These are phyloP conservation scores for Trachymyrmex septentrionalis DNA, from an alignment of 1,140 invertebrate genomes.

Conservation along the genomic window DNA sequence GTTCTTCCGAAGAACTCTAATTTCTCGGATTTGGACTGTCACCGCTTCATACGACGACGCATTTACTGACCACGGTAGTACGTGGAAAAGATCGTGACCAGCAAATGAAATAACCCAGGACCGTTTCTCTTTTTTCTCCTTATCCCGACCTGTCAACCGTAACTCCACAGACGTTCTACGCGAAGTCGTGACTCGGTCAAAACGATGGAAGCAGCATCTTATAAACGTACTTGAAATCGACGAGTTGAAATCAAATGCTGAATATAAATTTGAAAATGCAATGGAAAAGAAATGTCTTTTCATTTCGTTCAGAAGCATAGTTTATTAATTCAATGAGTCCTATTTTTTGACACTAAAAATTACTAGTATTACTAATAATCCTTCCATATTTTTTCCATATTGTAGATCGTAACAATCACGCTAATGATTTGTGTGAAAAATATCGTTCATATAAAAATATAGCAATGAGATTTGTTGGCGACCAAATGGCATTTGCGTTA, in stretches of 20 bases:
- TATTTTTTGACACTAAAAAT: too few species aligned
- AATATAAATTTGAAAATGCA: neutral
- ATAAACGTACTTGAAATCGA: neutral
- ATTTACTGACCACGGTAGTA: constrained; percentile 45
- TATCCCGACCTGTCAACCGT: constrained; percentile 58
- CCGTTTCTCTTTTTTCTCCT: constrained; percentile 43
- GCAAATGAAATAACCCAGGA: constrained; percentile 60
- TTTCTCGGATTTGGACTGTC: constrained; percentile 44
- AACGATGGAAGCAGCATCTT: neutral
- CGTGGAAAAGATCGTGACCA: constrained; percentile 56
- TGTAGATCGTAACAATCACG: constrained; percentile 15
- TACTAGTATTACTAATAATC: too few species aligned
- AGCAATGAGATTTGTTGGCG: constrained; percentile 16
- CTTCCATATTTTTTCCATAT: too few species aligned
- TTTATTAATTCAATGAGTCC: too few species aligned
- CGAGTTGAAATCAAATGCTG: neutral
- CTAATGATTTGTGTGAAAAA: constrained; percentile 48
- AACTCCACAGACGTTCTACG: neutral
- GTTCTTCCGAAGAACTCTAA: constrained; percentile 46
- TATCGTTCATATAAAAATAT: constrained; percentile 55
- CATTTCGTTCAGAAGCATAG: neutral
- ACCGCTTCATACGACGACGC: constrained; percentile 27
- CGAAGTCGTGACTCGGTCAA: neutral
- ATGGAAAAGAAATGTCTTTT: neutral
- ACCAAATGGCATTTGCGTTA: constrained; percentile 55